Evolutionary conservation across 2,797 vertebrate species (phyloP).

Genomic region (Telmatherina bonti): DNA sequence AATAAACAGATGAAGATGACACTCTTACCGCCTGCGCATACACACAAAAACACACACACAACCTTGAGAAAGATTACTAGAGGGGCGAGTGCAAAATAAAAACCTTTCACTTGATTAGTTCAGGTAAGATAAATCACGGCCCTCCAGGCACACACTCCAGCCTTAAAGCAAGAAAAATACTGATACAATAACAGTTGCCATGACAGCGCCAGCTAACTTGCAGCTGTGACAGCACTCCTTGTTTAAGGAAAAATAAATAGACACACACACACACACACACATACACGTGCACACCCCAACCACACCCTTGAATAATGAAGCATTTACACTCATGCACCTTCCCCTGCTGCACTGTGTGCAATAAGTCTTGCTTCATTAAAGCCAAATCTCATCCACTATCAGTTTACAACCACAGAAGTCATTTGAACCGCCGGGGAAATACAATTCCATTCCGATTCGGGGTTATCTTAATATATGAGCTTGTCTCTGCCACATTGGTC

Average conservation of each 20-base stretch:
- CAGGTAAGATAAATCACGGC: constrained; percentile 69
- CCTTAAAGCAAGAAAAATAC: constrained; percentile 44
- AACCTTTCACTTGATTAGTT: constrained; percentile 76
- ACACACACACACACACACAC: constrained; percentile 22
- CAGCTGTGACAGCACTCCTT: constrained; percentile 46
- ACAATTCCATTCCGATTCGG: constrained; percentile 82
- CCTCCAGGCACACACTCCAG: constrained; percentile 50
- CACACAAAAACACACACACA: constrained; percentile 44
- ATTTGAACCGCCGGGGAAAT: constrained; percentile 83
- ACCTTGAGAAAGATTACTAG: constrained; percentile 71
- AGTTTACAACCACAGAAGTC: constrained; percentile 84
- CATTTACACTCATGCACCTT: constrained; percentile 56
- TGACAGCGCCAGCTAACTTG: constrained; percentile 27
- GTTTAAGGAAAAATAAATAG: constrained; percentile 56
- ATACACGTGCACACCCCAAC: constrained; percentile 25
- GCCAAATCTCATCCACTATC: constrained; percentile 84
- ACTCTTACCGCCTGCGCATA: constrained; percentile 31
- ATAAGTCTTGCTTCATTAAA: constrained; percentile 86
- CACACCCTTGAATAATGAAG: constrained; percentile 59
- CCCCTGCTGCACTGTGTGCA: constrained; percentile 74
- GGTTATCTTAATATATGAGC: constrained; percentile 86
- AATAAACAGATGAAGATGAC: constrained; percentile 75
- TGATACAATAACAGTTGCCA: constrained; percentile 35
- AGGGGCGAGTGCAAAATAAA: constrained; percentile 64
- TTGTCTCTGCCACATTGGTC: constrained; percentile 79